Conservation (phyloP, 2,113 vertebrate genomes). For the Pterocles gutturalis region DNA sequence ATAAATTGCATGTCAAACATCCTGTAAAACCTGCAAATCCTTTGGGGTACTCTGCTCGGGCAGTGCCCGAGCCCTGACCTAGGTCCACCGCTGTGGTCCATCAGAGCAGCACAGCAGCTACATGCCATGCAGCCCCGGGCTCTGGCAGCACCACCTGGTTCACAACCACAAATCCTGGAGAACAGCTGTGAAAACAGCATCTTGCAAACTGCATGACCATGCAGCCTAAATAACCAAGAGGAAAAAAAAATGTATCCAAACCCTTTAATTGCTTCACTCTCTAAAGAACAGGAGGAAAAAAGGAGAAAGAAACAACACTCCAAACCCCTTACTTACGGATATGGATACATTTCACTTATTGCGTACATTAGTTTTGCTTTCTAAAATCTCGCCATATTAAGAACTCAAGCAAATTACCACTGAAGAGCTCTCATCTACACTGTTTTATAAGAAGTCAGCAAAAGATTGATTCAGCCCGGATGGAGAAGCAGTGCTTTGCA, state of each 20-base stretch:
- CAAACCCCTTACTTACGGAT: background rate
- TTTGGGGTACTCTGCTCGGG: background rate
- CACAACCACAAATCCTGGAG: background rate
- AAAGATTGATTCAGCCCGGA: slow-evolving; percentile 32
- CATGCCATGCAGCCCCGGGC: fast-evolving
- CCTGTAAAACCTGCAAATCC: background rate
- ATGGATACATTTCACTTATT: background rate
- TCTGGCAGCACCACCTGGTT: background rate
- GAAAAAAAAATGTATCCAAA: background rate
- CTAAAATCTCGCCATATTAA: slow-evolving; percentile 39
- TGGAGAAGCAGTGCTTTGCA: slow-evolving; percentile 10
- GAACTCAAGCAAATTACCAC: slow-evolving; percentile 46
- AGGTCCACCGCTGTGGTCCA: fast-evolving
- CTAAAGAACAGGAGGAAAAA: background rate
- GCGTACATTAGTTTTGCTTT: background rate
- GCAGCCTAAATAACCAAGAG: background rate
- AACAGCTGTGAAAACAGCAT: background rate
- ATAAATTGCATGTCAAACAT: background rate
- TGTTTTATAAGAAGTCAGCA: background rate
- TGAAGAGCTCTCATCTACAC: slow-evolving; percentile 52
- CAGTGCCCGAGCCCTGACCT: background rate
- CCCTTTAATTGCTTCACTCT: background rate
- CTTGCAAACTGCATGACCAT: background rate
- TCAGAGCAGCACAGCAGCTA: background rate
- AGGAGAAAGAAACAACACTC: background rate